Evolutionary conservation across 64 coral and sea anemone species (phyloP).

Genomic region (Actinia tenebrosa): DNA sequence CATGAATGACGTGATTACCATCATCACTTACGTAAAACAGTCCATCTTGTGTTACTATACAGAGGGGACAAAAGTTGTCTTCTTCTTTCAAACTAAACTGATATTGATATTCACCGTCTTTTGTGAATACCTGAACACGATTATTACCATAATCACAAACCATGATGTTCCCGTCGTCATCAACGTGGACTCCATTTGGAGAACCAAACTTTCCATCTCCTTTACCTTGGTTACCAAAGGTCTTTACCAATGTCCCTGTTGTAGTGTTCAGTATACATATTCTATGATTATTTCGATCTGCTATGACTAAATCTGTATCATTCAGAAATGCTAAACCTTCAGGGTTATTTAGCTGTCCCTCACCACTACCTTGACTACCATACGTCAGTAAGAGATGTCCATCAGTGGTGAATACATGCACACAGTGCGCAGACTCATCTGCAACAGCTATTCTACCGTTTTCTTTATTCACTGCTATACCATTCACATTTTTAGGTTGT

Average conservation of each 20-base stretch:
- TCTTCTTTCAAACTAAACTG: neutral
- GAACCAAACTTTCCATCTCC: too few species aligned
- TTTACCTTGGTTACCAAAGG: too few species aligned
- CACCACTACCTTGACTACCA: too few species aligned
- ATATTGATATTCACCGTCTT: neutral
- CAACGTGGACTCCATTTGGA: too few species aligned
- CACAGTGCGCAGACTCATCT: neutral
- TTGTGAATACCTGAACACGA: conserved; percentile 45
- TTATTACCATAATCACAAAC: conserved; percentile 5
- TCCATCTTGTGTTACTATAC: neutral
- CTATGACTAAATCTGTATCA: too few species aligned
- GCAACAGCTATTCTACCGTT: neutral
- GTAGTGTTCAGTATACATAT: too few species aligned
- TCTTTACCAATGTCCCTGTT: too few species aligned
- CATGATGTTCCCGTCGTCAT: conserved; percentile 14
- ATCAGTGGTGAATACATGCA: too few species aligned
- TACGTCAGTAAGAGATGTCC: too few species aligned
- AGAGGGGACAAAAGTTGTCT: neutral
- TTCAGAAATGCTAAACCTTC: too few species aligned
- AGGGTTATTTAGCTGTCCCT: too few species aligned
- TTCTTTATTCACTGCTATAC: conserved; percentile 8
- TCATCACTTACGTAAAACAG: conserved; percentile 27
- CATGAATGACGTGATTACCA: neutral
- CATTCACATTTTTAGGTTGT: neutral
- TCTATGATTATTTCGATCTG: too few species aligned